A percentile compares a stretch with the other conserved stretches of the same genome.
Evolutionary conservation across 2,113 vertebrate genomes (phyloP).

Genomic region (Chlorodrepanis virens): DNA sequence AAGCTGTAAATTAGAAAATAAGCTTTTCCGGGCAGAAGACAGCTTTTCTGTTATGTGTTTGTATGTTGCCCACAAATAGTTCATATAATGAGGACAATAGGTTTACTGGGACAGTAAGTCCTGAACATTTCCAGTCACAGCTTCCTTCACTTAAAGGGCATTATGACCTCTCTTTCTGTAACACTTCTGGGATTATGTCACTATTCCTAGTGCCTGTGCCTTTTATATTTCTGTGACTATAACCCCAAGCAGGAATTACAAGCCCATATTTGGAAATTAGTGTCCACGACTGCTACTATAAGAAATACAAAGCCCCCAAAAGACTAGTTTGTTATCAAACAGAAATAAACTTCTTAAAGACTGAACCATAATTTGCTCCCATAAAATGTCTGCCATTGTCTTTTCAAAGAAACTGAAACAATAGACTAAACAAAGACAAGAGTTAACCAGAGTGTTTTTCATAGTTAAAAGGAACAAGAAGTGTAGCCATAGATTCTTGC

Average conservation of each 20-base stretch:
- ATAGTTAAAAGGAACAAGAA: not conserved
- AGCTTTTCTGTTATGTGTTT: not conserved
- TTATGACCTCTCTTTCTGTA: not conserved
- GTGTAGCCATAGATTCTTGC: not conserved
- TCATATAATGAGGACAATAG: slow-evolving; percentile 7
- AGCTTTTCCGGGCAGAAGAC: not conserved
- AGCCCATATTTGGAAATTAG: not conserved
- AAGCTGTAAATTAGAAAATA: not conserved
- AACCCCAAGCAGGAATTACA: not conserved
- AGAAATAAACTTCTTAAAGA: slow-evolving; percentile 1
- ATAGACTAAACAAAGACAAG: slow-evolving; percentile 24
- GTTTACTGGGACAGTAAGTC: slow-evolving; percentile 22
- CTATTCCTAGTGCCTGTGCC: not conserved
- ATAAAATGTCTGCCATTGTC: not conserved
- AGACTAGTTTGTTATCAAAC: not conserved
- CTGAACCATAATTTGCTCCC: not conserved
- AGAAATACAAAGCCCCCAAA: not conserved
- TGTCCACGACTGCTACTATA: not conserved
- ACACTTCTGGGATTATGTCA: not conserved
- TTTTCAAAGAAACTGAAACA: slow-evolving; percentile 25
- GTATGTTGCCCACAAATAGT: not conserved
- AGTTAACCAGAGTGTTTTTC: slow-evolving; percentile 1
- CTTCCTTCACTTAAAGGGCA: not conserved
- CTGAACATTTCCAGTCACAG: not conserved
- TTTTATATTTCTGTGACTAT: slow-evolving; percentile 10